Evolutionary conservation across 92 coral and sea anemone species (phyloP), one percentile per base, ranked within the genome.

Genomic region (Umimayanthus kanabou): DNA sequence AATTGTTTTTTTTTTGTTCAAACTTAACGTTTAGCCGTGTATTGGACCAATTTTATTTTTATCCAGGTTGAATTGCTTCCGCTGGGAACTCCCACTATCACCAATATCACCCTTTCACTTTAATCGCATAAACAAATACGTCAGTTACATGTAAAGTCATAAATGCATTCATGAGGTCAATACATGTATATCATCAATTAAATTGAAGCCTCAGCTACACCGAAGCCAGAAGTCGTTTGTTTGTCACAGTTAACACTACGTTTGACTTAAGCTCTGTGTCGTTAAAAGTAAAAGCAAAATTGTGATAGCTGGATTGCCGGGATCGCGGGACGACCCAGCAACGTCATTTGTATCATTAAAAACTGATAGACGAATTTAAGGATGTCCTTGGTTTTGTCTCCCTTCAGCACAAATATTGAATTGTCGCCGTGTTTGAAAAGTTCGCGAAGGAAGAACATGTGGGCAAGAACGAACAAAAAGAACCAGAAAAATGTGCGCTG

Each of bases 401-500:
- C 39, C 20, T 4, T 69, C 33, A 55, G 26, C 40, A 26, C 86
- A 42, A 39, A 29, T 69, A 70, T 83, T 20, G 47, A 45, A 4
- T 13, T 83, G 5, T 83, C 45, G 47, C 39, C 87, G 25, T 70
- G 87, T 16, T 83, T 83, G 28, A 83, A 47, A 43, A 14, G 42
- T 8, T 28, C 61, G 8, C 65, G n/a, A 6, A 83, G 37, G 37
- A 83, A 45, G 29, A 33, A 28, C 9, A 83, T 53, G 25, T 83
- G 78, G 87, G 37, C 64, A 20, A 69, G 43, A 14, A 61, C 14
- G 69, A 61, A 61, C 79, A 75, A 75, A 33, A 75, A 39, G 16
- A 37, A 39, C 79, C 42, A 39, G 28, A 75, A 75, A 75, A 75
- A 22, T 75, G 79, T 75, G 79, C 79, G 30, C 50, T 75, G 79